Base-by-base conservation (phyloP, 2,113 vertebrate species). In the Panthera tigris region DNA sequence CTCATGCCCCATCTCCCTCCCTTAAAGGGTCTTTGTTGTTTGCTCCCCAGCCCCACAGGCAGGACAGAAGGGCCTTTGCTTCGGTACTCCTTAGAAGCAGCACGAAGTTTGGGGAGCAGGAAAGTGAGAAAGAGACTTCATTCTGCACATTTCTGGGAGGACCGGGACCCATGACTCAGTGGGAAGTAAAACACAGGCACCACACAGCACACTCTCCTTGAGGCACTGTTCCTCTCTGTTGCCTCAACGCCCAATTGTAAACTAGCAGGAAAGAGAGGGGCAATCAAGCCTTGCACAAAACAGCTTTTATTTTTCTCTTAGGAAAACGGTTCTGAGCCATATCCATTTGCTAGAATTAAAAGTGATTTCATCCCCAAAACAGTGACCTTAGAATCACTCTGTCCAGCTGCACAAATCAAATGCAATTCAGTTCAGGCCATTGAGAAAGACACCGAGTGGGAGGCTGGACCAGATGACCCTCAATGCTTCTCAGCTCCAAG, bases 31-130 rank as follows among this genome's bases (percentile, higher is more conserved):
- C 97, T 88, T 83, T 97, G 95, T 98, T 79, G 9, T 84, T 97
- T 79, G 88, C 69, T 89, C 82, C 57, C 39, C 3, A 36, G 80
- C 57, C 74, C 78, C 65, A 18, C 50, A n/a, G 92, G 92, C 92
- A n/a, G 57, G 78, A 98, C 97, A 98, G 95, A 97, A 90, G 66
- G 76, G 66, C 71, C 96, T 97, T 98, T 98, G 89, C 97, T 96
- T 90, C 92, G 83, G 65, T 0, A 15, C 73, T 33, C 82, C 31
- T 55, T 48, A 50, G 52, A 91, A 95, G 89, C 14, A 0, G 68
- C 79, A 85, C 2, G 11, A 50, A 71, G 87, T 39, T 15, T 80
- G 52, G 31, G 91, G 33, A 89, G 33, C 93, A 84, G 14, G 45
- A 4, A 21, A 79, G 63, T 65, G 27, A 96, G 55, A 92, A 69